These are phyloP conservation scores for Nomia melanderi DNA, from an alignment of 1,140 invertebrate genomes.

Conservation along the genomic window DNA sequence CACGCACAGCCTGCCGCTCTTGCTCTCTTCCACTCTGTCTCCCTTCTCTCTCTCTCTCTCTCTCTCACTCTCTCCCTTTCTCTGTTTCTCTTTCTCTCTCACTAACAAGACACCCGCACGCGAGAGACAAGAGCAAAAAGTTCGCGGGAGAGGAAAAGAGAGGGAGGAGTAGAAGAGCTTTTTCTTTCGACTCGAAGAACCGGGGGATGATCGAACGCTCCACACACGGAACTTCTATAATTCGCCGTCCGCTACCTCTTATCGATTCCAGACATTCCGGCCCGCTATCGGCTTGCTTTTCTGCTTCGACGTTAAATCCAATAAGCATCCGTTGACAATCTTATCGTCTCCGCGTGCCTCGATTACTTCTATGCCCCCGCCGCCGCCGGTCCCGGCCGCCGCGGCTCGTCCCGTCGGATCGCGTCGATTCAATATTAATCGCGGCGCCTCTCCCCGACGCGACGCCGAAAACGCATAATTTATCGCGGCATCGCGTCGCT, in stretches of 20 bases:
- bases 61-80: too few species aligned
- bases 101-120: slow-evolving; percentile 31
- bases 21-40: too few species aligned
- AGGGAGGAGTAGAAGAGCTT: too few species aligned
- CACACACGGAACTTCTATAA: slow-evolving; percentile 45
- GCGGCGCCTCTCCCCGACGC: background rate
- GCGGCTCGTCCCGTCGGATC: background rate
- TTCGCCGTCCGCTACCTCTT: slow-evolving; percentile 43
- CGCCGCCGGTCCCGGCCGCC: background rate
- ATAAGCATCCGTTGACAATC: background rate
- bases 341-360: background rate
- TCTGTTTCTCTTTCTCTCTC: too few species aligned
- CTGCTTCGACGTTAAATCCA: background rate
- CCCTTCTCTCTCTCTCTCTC: too few species aligned
- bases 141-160: slow-evolving; percentile 41
- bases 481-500: slow-evolving; percentile 26
- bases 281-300: background rate
- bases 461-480: slow-evolving; percentile 41
- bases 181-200: slow-evolving; percentile 48
- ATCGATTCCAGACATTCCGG: slow-evolving; percentile 50
- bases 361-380: background rate
- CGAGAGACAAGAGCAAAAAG: slow-evolving; percentile 49
- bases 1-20: background rate
- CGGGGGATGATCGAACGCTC: slow-evolving; percentile 38
- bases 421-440: slow-evolving; percentile 49